Conservation (phyloP, 1,140 invertebrate species). For the Philotrypesis tridentata region DNA sequence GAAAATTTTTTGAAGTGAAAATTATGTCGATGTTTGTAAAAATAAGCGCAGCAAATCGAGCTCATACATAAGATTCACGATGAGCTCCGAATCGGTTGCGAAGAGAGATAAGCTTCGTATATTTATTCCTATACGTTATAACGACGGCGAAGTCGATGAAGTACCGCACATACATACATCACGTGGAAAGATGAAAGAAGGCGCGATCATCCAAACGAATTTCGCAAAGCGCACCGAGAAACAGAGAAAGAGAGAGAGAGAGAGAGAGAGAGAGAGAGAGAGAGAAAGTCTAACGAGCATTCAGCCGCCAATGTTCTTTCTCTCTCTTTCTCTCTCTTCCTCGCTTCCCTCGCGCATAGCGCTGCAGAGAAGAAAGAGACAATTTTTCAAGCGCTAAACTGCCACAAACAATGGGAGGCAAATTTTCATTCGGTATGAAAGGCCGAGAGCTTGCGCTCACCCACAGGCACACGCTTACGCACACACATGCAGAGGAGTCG, state of each 20-base stretch:
- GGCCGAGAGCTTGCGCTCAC: neutral
- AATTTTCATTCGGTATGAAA: conserved; percentile 31
- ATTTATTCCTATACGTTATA: neutral
- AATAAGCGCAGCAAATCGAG: too few species aligned
- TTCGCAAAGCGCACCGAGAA: neutral
- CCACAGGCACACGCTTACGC: neutral
- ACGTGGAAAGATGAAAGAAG: neutral
- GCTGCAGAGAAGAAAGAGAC: neutral
- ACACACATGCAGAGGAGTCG: neutral
- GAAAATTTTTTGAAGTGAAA: neutral
- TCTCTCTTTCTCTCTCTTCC: too few species aligned
- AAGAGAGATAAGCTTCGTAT: too few species aligned
- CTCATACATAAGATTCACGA: too few species aligned
- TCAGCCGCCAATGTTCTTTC: neutral
- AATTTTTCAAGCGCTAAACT: conserved; percentile 36
- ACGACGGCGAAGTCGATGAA: neutral
- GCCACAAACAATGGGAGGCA: conserved; percentile 16
- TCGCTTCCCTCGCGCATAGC: too few species aligned
- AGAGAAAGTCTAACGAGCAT: neutral
- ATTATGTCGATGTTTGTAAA: too few species aligned
- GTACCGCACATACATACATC: too few species aligned
- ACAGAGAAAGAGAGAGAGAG: neutral
- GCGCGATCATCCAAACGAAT: neutral
- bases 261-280: neutral
- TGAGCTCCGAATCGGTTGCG: too few species aligned